phyloP scores from a whole-genome alignment of 2,113 vertebrate species.

The Pangasianodon gigas region DNA sequence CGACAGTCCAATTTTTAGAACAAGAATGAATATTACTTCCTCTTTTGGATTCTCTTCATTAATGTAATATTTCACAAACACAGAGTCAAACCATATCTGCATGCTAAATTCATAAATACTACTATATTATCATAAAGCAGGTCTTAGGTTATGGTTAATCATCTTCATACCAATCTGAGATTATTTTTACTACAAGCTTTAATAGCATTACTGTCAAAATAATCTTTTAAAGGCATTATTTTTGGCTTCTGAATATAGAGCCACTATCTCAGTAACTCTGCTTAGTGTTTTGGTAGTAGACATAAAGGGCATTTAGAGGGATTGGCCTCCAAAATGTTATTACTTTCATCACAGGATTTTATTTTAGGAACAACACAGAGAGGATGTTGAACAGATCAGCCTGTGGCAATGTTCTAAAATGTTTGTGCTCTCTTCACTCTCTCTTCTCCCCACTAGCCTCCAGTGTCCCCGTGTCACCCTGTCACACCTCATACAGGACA shows the following conservation, averaged over 20 bases:
- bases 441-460: background rate
- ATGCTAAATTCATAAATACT: background rate
- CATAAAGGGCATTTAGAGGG: background rate
- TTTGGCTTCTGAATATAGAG: background rate
- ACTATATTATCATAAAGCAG: background rate
- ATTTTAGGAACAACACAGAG: background rate
- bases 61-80: no score
- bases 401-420: background rate
- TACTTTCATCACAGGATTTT: background rate
- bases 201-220: background rate
- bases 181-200: background rate
- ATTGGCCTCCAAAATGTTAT: background rate
- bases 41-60: background rate
- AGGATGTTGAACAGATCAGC: background rate
- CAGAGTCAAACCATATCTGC: background rate
- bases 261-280: background rate
- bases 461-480: background rate
- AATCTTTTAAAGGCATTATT: background rate
- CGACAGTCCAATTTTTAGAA: background rate
- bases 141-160: background rate
- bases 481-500: background rate
- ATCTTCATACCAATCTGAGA: background rate
- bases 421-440: background rate
- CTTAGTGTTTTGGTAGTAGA: background rate
- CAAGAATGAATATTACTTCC: background rate